Evolutionary conservation across 1,140 invertebrate species (phyloP), one percentile per base, ranked within the genome.

Genomic region (Drosophila pectinifera): DNA sequence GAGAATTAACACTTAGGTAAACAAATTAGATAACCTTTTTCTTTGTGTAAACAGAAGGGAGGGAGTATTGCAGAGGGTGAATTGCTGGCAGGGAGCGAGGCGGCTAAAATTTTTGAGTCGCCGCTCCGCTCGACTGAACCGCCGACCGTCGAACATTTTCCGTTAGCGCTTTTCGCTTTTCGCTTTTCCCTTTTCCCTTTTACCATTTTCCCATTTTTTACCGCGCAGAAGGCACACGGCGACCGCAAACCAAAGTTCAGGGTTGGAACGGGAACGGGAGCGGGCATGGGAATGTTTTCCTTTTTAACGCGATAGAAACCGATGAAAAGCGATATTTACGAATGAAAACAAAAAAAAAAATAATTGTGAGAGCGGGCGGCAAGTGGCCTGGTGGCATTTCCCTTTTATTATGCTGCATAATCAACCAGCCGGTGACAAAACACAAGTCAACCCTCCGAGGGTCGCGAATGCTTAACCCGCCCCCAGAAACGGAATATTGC

Each of bases 401-500:
- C 73, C 61, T 88, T 68, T 82, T 88, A 88, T 86, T 82, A 86
- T 86, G 78, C 83, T 58, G 61, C 68, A 82, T 79, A 86, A 88
- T 88, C 83, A 86, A 75, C 63, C 62, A 72, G 36, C 67, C 73
- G 48, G 68, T 31, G 54, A 48, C 75, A 73, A 45, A 65, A 55
- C 20, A 41, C 28, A 51, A 53, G 28, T 34, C 59, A 84, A 79
- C 72, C 76, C 80, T 62, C 67, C 45, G 41, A 18, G 26, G 61
- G 64, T 65, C 56, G 68, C 58, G 45, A 42, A 45, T 68, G 80
- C 68, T 57, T 65, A 74, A 74, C 54, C 80, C 63, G 63, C 51
- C 48, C 51, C 31, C 75, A 51, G 13, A 0, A 14, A 56, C 67
- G 53, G 8, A 55, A 34, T 36, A 42, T 54, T 64, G 49, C 41